These are phyloP conservation scores for Drosophila biarmipes DNA, from an alignment of 1,140 invertebrate species.

Conservation along the genomic window DNA sequence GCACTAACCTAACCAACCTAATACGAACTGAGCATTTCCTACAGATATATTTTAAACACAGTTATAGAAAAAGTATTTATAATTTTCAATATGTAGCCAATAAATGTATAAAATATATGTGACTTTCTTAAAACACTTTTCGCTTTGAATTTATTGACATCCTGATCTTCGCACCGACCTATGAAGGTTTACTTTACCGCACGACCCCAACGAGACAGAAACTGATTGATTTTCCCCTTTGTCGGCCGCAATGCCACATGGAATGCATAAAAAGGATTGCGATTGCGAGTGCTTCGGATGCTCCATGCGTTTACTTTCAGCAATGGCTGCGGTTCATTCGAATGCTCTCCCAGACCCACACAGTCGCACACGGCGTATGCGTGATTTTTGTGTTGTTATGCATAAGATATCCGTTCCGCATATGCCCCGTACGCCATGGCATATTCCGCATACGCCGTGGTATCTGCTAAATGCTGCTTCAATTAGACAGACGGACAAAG, in stretches of 20 bases:
- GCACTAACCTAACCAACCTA: too few species aligned
- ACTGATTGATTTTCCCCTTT: constrained; percentile 44
- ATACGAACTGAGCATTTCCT: too few species aligned
- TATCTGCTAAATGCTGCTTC: constrained; percentile 56
- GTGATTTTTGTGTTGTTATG: constrained; percentile 53
- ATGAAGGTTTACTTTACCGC: constrained; percentile 5
- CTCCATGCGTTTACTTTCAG: constrained; percentile 18
- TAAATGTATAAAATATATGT: too few species aligned
- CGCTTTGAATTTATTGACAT: background rate
- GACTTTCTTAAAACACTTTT: background rate
- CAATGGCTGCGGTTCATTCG: constrained; percentile 19
- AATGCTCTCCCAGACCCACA: background rate
- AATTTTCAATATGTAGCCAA: too few species aligned
- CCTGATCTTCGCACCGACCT: background rate
- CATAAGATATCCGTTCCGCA: constrained; percentile 34
- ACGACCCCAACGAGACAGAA: constrained; percentile 19
- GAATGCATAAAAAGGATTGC: constrained; percentile 57
- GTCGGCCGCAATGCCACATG: constrained; percentile 40
- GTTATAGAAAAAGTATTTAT: too few species aligned
- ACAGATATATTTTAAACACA: too few species aligned
- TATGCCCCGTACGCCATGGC: constrained; percentile 5
- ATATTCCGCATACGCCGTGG: constrained; percentile 16
- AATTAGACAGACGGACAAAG: constrained; percentile 62
- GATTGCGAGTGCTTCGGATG: constrained; percentile 16
- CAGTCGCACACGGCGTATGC: constrained; percentile 38